phyloP scores from a whole-genome alignment of 2,113 vertebrate species.

The Campylorhamphus procurvoides region DNA sequence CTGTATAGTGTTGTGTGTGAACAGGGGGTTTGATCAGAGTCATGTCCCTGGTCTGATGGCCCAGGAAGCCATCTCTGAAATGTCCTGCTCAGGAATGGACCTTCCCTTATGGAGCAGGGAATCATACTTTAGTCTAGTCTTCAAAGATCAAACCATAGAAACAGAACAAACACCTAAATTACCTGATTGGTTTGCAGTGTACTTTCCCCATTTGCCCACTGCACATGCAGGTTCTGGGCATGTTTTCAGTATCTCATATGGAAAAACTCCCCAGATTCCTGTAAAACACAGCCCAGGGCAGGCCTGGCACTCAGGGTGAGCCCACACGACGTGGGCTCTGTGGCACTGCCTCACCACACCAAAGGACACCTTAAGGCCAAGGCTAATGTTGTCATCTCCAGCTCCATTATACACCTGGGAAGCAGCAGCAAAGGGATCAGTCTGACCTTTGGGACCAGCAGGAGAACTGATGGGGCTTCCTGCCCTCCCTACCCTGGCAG shows the following conservation, averaged over 20 bases:
- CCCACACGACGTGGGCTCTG: neutral
- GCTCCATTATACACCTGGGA: neutral
- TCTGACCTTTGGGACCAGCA: neutral
- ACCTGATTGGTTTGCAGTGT: neutral
- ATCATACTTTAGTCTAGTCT: neutral
- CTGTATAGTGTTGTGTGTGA: rapidly evolving
- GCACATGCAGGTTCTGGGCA: neutral
- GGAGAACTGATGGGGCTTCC: neutral
- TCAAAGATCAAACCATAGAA: neutral
- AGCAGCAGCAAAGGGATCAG: neutral
- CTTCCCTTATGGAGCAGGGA: neutral
- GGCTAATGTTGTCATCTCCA: neutral
- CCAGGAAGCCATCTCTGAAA: neutral
- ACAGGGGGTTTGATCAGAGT: neutral
- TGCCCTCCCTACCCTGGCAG: neutral
- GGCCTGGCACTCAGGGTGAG: rapidly evolving
- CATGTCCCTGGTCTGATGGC: neutral
- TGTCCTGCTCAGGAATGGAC: neutral
- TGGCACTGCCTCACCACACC: neutral
- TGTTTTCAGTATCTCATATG: neutral
- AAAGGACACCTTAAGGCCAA: neutral
- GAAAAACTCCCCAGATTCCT: neutral
- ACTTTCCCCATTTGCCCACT: neutral
- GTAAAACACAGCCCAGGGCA: neutral
- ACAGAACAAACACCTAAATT: neutral